phyloP scores from a whole-genome alignment of 2,113 vertebrate genomes.

The Peromyscus polionotus region DNA sequence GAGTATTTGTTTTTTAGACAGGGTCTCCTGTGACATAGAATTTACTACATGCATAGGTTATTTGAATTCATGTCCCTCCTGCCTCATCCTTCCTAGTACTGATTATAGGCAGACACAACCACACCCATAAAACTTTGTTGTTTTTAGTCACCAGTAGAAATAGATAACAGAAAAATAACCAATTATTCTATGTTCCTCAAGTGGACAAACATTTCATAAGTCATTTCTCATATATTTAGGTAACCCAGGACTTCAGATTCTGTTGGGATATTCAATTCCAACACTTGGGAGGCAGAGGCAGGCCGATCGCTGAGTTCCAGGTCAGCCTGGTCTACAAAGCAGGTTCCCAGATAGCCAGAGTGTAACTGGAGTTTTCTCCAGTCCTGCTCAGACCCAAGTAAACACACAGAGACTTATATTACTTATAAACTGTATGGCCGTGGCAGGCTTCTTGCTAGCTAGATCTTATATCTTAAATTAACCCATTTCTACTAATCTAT shows the following conservation, averaged over 20 bases:
- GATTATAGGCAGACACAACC: background rate
- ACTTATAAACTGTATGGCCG: too few relatives aligned
- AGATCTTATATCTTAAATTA: too few relatives aligned
- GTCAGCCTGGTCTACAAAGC: background rate
- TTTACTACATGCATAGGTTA: background rate
- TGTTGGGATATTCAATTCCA: background rate
- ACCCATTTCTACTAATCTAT: too few relatives aligned
- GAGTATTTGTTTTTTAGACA: background rate
- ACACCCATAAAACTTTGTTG: background rate
- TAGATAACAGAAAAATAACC: conserved; percentile 17
- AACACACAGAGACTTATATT: too few relatives aligned
- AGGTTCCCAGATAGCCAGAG: background rate
- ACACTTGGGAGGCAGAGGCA: background rate
- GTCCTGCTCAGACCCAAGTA: too few relatives aligned
- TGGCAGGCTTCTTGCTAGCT: too few relatives aligned
- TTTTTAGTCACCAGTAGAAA: conserved; percentile 49
- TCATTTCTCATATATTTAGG: conserved; percentile 42
- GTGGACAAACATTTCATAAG: conserved; percentile 7
- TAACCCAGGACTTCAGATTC: background rate
- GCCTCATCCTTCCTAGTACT: background rate
- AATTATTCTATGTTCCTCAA: background rate
- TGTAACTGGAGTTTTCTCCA: too few relatives aligned
- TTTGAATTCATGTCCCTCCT: background rate
- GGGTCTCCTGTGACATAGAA: background rate
- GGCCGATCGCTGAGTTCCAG: background rate